phyloP scores from a whole-genome alignment of 37 sponge, comb jelly and placozoan species.

The Cladorhizidae sp. region DNA sequence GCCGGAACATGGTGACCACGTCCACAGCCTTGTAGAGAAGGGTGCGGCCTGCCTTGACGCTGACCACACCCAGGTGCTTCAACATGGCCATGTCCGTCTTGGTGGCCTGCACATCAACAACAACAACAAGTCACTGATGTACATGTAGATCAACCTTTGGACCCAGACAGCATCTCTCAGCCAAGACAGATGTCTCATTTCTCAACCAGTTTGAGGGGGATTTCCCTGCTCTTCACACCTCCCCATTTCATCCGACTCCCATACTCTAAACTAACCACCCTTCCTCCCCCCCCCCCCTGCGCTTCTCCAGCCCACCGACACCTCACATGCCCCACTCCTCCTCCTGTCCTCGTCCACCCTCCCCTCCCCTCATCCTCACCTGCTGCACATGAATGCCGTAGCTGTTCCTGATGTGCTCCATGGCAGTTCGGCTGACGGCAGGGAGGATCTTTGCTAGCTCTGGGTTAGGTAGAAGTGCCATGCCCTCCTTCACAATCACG shows the following conservation, averaged over 20 bases:
- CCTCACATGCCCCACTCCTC: too few relatives aligned
- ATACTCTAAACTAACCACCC: too few relatives aligned
- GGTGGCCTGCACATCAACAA: conserved; percentile 3
- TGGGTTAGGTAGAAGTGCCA: conserved; percentile 29
- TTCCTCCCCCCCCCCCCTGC: too few relatives aligned
- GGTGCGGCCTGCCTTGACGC: conserved; percentile 48
- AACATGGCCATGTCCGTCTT: conserved; percentile 34
- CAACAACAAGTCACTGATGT: too few relatives aligned
- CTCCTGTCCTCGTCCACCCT: neutral
- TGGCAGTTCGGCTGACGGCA: conserved; percentile 23
- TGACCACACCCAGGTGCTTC: conserved; percentile 44
- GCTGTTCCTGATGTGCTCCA: conserved; percentile 37
- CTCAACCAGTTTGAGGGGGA: too few relatives aligned
- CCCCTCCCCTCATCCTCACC: neutral
- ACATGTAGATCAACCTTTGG: too few relatives aligned
- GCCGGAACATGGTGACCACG: conserved; percentile 51
- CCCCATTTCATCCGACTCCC: too few relatives aligned
- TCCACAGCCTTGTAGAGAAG: conserved; percentile 37
- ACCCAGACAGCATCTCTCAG: too few relatives aligned
- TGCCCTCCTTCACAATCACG: conserved; percentile 20
- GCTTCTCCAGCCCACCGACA: too few relatives aligned
- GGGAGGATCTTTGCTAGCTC: conserved; percentile 51
- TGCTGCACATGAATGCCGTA: conserved; percentile 44
- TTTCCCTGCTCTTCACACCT: too few relatives aligned
- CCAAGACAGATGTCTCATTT: too few relatives aligned